Conservation (phyloP, 2,113 vertebrate genomes). For the Mellivora capensis region DNA sequence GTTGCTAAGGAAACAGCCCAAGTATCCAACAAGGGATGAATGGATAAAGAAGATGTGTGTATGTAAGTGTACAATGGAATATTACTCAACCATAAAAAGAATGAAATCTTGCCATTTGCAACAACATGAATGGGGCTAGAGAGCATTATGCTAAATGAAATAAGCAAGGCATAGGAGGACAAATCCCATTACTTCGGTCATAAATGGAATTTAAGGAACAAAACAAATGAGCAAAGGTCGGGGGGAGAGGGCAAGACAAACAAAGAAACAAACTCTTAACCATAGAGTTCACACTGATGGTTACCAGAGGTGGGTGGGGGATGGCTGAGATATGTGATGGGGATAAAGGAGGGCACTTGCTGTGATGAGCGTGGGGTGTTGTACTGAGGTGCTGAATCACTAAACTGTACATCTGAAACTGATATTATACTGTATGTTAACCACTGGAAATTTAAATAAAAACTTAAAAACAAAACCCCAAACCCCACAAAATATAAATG, state of each 20-base stretch:
- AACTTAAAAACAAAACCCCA: background rate
- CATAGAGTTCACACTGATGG: background rate
- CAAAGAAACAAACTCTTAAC: background rate
- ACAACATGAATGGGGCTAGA: background rate
- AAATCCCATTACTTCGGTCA: background rate
- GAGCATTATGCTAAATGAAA: background rate
- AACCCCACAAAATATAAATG: constrained; percentile 19
- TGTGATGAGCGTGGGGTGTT: background rate
- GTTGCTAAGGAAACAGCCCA: background rate
- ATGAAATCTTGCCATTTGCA: background rate
- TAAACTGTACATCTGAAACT: background rate
- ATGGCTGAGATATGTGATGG: background rate
- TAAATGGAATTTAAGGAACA: background rate
- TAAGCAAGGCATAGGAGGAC: background rate
- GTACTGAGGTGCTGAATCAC: background rate
- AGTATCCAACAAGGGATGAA: background rate
- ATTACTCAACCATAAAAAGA: background rate
- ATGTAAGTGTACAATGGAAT: background rate
- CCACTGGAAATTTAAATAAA: background rate
- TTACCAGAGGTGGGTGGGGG: background rate
- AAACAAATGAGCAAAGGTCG: background rate
- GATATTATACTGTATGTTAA: background rate
- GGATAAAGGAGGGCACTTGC: background rate
- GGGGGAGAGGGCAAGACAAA: background rate
- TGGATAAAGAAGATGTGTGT: background rate